Evolutionary conservation across 2,888 invertebrate genomes (phyloP), one percentile per base, ranked within the genome.

Genomic region (Macrostomum cliftonense): DNA sequence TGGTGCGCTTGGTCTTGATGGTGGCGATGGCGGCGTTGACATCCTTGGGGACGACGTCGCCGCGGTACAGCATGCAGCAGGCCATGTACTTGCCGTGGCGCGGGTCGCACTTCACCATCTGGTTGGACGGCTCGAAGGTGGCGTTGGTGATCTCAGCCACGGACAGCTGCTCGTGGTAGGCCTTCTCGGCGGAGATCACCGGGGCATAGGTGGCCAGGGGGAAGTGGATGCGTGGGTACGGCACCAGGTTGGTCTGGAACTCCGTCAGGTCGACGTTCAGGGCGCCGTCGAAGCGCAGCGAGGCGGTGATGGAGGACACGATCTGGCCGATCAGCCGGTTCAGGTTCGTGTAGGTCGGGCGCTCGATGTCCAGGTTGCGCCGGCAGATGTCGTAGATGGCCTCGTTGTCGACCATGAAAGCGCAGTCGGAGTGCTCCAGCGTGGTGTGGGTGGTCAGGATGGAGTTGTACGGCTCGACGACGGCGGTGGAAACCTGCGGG

Each of bases 371-470:
- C 45, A 91, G 75, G 60, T 82, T 82, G 52, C 81, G 76, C 50
- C 83, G 76, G 71, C 88, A 88, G 59, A 89, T 86, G 63, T 88
- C 86, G 67, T 87, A 64, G 60, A 88, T 74, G 42, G 88, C 88
- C 66, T 89, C 87, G 61, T 89, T 89, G 74, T 88, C 88, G 39
- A 74, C 83, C 88, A 89, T 88, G 75, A 91, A 91, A 45, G 88
- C 87, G 72, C 88, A 89, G 75, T 88, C 88, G 0, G 86, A 86
- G 72, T 88, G 89, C 71, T 88, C 88, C 55, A 75, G 59, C 52
- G 89, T 89, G 49, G 89, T 89, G 75, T 91, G 91, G 53, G 89
- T 89, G 64, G 88, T 89, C 63, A 91, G 60, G 50, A 91, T 87
- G 1, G 88, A 87, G 75, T 91, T 91, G 79, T 91, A 91, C 1